Percentiles rank a stretch among this genome's conserved stretches.
These are phyloP conservation scores for Chamaetylas fuelleborni DNA, from an alignment of 2,113 vertebrate species.

Conservation along the genomic window DNA sequence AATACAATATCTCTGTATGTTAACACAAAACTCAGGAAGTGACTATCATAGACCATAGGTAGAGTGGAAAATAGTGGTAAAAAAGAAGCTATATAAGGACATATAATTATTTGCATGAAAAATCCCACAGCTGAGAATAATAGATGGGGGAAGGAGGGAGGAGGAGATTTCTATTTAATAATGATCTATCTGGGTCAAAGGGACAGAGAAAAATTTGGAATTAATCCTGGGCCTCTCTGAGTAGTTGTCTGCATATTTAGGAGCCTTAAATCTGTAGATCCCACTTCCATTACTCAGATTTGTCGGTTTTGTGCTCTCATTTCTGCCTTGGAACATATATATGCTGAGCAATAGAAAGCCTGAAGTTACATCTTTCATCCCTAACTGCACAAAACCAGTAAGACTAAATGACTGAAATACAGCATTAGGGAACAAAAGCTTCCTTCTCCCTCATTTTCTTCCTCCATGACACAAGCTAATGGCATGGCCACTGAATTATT, in stretches of 20 bases:
- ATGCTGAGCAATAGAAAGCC: not conserved
- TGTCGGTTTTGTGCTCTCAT: not conserved
- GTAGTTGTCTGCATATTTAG: not conserved
- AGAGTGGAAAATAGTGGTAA: not conserved
- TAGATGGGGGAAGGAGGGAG: no score
- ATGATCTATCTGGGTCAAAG: not conserved
- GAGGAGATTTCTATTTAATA: not conserved
- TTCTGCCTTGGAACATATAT: not conserved
- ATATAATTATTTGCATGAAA: not conserved
- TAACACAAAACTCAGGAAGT: not conserved
- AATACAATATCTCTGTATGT: not conserved
- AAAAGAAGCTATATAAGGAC: not conserved
- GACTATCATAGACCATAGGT: not conserved
- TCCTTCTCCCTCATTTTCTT: constrained; percentile 8
- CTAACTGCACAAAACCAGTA: not conserved
- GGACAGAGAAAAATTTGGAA: not conserved
- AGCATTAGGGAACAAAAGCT: not conserved
- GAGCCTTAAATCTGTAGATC: not conserved
- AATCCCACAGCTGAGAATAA: not conserved
- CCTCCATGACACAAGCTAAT: not conserved
- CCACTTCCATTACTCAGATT: not conserved
- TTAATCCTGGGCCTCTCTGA: not conserved
- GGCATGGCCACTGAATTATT: not conserved
- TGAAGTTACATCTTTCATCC: not conserved
- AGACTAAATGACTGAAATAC: constrained; percentile 1